Evolutionary conservation across 1,140 invertebrate genomes (phyloP).

Genomic region (Chrysomallon squamiferum): DNA sequence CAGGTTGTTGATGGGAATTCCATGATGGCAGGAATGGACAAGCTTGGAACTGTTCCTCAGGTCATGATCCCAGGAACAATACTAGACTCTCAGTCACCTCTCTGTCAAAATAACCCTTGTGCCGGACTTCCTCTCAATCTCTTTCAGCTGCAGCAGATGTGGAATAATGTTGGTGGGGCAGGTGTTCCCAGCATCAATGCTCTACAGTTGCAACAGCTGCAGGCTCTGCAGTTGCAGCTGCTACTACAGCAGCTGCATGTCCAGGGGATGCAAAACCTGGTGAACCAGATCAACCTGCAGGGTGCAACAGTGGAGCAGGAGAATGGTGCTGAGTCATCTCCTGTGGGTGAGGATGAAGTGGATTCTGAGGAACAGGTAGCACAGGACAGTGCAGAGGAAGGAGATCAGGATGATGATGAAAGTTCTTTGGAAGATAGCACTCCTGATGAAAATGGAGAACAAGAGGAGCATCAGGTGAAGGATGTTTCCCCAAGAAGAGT

Average conservation of each 20-base stretch:
- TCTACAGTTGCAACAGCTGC: conserved; percentile 49
- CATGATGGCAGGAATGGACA: conserved; percentile 13
- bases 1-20: conserved; percentile 15
- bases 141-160: conserved; percentile 40
- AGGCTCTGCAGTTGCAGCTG: conserved; percentile 47
- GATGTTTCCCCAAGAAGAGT: too few relatives aligned
- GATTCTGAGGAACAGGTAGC: background rate
- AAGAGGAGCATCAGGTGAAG: too few relatives aligned
- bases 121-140: conserved; percentile 23
- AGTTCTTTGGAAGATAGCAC: too few relatives aligned
- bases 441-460: too few relatives aligned
- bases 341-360: background rate
- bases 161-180: conserved; percentile 21
- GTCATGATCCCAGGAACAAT: conserved; percentile 5
- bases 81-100: conserved; percentile 13
- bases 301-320: background rate
- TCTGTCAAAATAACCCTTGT: conserved; percentile 14
- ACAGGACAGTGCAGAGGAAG: conserved; percentile 14
- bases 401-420: background rate
- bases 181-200: conserved; percentile 36
- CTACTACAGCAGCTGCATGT: conserved; percentile 40
- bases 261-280: conserved; percentile 48
- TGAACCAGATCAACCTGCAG: conserved; percentile 41
- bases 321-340: background rate
- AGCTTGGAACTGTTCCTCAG: conserved; percentile 16